These are phyloP conservation scores for Perca schrenkii DNA, from an alignment of 2,113 vertebrate species.

Conservation along the genomic window DNA sequence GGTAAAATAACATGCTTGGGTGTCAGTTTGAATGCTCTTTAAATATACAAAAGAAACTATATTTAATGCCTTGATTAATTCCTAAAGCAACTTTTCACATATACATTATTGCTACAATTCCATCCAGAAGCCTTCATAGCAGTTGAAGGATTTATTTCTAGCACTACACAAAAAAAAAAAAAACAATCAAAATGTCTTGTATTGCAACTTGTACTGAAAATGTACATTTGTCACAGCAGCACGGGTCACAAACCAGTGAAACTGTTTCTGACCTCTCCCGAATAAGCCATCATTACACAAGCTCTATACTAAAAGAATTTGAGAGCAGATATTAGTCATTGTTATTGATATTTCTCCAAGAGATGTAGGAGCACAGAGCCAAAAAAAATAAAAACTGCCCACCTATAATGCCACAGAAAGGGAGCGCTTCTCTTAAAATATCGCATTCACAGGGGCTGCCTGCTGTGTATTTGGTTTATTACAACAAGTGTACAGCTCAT, in stretches of 20 bases:
- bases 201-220: conserved; percentile 21
- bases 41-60: neutral
- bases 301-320: conserved; percentile 24
- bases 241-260: conserved; percentile 16
- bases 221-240: conserved; percentile 31
- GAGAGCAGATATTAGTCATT: conserved; percentile 59
- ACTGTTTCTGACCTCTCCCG: conserved; percentile 31
- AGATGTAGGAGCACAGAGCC: conserved; percentile 23
- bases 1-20: neutral
- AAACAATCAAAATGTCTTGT: conserved; percentile 5
- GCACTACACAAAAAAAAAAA: neutral
- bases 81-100: neutral
- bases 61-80: neutral
- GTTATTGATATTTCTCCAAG: conserved; percentile 56
- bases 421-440: conserved; percentile 57
- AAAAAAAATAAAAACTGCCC: conserved; percentile 48
- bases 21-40: neutral
- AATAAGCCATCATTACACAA: conserved; percentile 50
- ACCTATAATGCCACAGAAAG: conserved; percentile 30
- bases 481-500: conserved; percentile 36
- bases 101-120: neutral
- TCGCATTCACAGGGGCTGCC: conserved; percentile 24
- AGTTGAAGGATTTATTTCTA: neutral
- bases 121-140: neutral
- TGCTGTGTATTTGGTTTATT: conserved; percentile 46